phyloP scores from a whole-genome alignment of 2,113 vertebrate genomes.

The Megalops atlanticus region DNA sequence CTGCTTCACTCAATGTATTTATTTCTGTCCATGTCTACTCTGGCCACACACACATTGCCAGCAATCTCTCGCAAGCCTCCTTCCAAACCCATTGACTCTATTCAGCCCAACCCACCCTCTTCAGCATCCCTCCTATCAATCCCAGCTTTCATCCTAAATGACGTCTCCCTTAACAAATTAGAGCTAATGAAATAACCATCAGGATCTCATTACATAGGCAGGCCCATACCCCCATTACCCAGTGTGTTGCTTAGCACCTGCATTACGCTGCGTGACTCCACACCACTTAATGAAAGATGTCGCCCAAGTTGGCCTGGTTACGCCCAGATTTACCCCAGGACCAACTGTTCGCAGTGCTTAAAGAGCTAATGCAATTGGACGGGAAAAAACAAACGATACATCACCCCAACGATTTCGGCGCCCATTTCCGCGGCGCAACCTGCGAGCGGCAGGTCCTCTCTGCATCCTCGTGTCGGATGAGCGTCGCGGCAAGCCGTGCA shows the following conservation, averaged over 20 bases:
- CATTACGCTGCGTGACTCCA: slow-evolving; percentile 46
- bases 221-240: slow-evolving; percentile 54
- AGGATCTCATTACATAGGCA: slow-evolving; percentile 67
- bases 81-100: slow-evolving; percentile 48
- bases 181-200: slow-evolving; percentile 77
- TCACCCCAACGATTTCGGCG: background rate
- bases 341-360: slow-evolving; percentile 18
- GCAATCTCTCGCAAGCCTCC: slow-evolving; percentile 42
- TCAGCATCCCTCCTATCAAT: slow-evolving; percentile 64
- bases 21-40: background rate
- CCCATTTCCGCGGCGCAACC: background rate
- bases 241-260: slow-evolving; percentile 62
- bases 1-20: background rate
- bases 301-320: background rate
- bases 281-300: slow-evolving; percentile 25
- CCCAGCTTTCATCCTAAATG: slow-evolving; percentile 65
- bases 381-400: background rate
- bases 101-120: slow-evolving; percentile 50
- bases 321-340: slow-evolving; percentile 16
- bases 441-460: background rate
- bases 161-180: slow-evolving; percentile 75
- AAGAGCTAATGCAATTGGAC: slow-evolving; percentile 26
- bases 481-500: background rate
- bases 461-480: background rate
- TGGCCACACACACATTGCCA: slow-evolving; percentile 20